Evolutionary conservation across 2,113 vertebrate genomes (phyloP).

Genomic region (Cheirogaleus medius): DNA sequence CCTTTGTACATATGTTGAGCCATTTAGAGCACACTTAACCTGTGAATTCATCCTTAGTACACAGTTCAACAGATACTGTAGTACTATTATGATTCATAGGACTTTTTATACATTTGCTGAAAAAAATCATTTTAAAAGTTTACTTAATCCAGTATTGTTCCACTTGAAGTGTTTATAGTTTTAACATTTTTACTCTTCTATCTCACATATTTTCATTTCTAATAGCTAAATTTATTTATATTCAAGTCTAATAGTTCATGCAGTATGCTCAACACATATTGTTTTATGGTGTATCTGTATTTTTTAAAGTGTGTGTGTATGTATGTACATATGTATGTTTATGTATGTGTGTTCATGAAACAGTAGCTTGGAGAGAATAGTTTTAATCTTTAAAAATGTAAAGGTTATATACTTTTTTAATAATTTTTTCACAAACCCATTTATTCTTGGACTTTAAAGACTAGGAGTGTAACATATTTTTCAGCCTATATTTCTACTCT

Average conservation of each 20-base stretch:
- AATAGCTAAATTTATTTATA: slow-evolving; percentile 37
- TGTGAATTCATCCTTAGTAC: slow-evolving; percentile 4
- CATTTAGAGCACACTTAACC: slow-evolving; percentile 24
- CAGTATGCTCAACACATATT: not conserved
- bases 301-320: not conserved
- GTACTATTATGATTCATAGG: not conserved
- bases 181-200: slow-evolving; percentile 16
- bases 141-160: slow-evolving; percentile 8
- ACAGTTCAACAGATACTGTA: not conserved
- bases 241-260: slow-evolving; percentile 17
- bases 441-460: slow-evolving; percentile 43
- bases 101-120: slow-evolving; percentile 30
- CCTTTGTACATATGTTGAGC: not conserved
- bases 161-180: not conserved
- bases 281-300: not conserved
- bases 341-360: slow-evolving; percentile 10
- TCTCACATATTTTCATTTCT: slow-evolving; percentile 38
- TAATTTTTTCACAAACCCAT: slow-evolving; percentile 47
- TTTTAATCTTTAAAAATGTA: slow-evolving; percentile 41
- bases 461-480: slow-evolving; percentile 10
- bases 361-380: slow-evolving; percentile 27
- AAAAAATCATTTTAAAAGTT: slow-evolving; percentile 61
- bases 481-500: not conserved
- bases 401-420: slow-evolving; percentile 48
- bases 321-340: not conserved